These are phyloP conservation scores for Apotomis capreana DNA, from an alignment of 2,888 invertebrate genomes.

Conservation along the genomic window DNA sequence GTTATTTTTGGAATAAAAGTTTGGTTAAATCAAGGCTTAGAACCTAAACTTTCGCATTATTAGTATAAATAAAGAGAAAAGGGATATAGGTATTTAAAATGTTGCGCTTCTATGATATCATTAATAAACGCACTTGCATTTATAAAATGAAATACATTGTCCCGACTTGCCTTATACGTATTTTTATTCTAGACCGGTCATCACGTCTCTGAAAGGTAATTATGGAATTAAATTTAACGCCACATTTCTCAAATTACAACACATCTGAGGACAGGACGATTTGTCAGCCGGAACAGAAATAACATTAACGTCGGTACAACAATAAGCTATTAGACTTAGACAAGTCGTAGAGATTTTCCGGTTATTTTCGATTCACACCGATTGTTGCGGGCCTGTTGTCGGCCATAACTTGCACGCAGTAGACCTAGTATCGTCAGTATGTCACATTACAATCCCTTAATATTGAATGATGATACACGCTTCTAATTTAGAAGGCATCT, in stretches of 20 bases:
- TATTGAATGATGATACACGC: too few species aligned
- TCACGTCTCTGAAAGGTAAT: neutral
- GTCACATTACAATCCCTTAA: too few species aligned
- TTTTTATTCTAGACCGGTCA: neutral
- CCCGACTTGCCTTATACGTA: too few species aligned
- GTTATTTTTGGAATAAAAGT: too few species aligned
- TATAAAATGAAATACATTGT: too few species aligned
- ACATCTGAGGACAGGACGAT: conserved; percentile 65
- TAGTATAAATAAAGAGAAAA: too few species aligned
- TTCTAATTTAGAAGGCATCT: too few species aligned
- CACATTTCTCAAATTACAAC: conserved; percentile 64
- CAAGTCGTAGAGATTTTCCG: conserved; percentile 80
- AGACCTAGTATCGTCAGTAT: neutral
- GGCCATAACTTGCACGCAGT: conserved; percentile 40
- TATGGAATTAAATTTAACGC: conserved; percentile 13
- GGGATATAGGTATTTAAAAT: too few species aligned
- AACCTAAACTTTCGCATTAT: too few species aligned
- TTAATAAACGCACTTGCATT: too few species aligned
- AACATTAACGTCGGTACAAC: conserved; percentile 69
- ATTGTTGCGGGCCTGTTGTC: conserved; percentile 71
- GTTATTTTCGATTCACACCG: conserved; percentile 81
- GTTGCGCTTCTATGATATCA: too few species aligned
- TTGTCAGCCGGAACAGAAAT: conserved; percentile 63
- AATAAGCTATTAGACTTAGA: conserved; percentile 83
- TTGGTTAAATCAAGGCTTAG: too few species aligned